Evolutionary conservation across 2,797 vertebrate species (phyloP).

Genomic region (Knipowitschia caucasica): DNA sequence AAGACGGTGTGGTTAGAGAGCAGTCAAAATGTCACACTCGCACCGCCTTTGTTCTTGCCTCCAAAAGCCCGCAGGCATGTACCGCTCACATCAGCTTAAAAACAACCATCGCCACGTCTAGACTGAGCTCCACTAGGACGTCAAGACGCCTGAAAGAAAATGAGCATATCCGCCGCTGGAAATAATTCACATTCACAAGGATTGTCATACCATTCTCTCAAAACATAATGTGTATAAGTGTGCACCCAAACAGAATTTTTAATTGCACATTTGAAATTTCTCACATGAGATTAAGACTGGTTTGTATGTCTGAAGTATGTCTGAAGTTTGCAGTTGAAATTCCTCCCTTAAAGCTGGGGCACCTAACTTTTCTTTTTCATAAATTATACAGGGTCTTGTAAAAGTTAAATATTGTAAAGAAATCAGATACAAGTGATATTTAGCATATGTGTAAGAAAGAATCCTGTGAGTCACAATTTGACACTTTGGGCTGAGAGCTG

Average conservation of each 20-base stretch:
- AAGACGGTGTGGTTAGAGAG: constrained; percentile 42
- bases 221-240: constrained; percentile 32
- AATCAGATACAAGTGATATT: too few relatives aligned
- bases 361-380: too few relatives aligned
- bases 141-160: constrained; percentile 30
- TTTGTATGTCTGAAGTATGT: not conserved
- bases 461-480: too few relatives aligned
- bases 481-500: too few relatives aligned
- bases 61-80: constrained; percentile 30
- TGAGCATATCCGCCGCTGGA: constrained; percentile 16
- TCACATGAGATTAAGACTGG: not conserved
- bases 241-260: constrained; percentile 36
- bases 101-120: constrained; percentile 40
- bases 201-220: not conserved
- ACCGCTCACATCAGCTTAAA: constrained; percentile 36
- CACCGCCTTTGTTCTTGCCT: constrained; percentile 37
- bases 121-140: constrained; percentile 36
- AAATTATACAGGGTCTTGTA: too few relatives aligned
- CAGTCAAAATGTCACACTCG: constrained; percentile 43
- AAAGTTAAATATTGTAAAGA: too few relatives aligned
- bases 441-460: too few relatives aligned
- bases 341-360: too few relatives aligned
- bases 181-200: constrained; percentile 30
- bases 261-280: not conserved
- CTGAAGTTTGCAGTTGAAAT: too few relatives aligned